Percentiles rank a stretch among this genome's conserved stretches.
Conservation (phyloP, 1,140 invertebrate genomes). For the Parasteatoda tepidariorum region DNA sequence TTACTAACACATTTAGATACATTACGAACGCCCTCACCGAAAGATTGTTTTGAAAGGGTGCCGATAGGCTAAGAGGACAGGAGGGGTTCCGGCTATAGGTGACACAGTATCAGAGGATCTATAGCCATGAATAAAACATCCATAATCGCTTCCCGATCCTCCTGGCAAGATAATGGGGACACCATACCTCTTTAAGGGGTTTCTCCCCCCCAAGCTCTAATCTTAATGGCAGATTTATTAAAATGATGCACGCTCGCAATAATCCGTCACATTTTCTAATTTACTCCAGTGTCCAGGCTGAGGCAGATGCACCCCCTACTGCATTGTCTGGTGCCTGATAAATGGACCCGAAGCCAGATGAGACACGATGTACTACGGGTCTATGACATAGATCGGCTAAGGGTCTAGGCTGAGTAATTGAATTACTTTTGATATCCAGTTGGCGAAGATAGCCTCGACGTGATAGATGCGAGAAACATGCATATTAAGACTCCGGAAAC, state of each 20-base stretch:
- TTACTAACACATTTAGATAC: background rate
- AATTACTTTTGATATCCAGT: slow-evolving; percentile 44
- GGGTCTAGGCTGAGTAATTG: slow-evolving; percentile 36
- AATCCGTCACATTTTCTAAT: slow-evolving; percentile 62
- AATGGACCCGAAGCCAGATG: background rate
- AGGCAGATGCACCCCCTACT: slow-evolving; percentile 43
- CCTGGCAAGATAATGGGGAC: slow-evolving; percentile 25
- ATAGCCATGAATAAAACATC: slow-evolving; percentile 60
- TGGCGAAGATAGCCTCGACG: background rate
- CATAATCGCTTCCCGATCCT: slow-evolving; percentile 37
- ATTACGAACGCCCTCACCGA: background rate
- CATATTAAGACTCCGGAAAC: background rate
- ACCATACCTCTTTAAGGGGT: slow-evolving; percentile 33
- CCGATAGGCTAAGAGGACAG: background rate
- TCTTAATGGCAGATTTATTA: slow-evolving; percentile 62
- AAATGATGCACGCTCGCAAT: slow-evolving; percentile 55
- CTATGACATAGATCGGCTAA: background rate
- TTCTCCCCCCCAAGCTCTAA: slow-evolving; percentile 36
- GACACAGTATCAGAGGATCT: background rate
- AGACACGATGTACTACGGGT: slow-evolving; percentile 7
- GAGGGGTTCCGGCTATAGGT: background rate
- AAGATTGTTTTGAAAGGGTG: slow-evolving; percentile 50
- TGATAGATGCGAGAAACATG: slow-evolving; percentile 42
- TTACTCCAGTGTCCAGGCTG: slow-evolving; percentile 23
- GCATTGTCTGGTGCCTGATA: background rate